phyloP scores from a whole-genome alignment of 2,113 vertebrate genomes.

The Poeciliopsis turrubarensis region DNA sequence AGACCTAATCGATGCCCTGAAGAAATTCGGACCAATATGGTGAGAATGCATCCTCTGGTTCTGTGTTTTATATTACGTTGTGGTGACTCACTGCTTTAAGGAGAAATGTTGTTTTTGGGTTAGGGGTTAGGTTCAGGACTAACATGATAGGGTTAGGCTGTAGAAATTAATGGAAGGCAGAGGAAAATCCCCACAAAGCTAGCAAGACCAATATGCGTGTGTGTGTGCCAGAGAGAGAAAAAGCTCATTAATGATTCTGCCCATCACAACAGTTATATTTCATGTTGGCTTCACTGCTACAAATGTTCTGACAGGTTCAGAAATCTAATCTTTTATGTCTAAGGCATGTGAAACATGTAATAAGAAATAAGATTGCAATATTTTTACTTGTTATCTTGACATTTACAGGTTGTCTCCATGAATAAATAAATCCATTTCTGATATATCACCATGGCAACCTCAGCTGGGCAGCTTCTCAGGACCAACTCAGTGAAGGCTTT shows the following conservation, averaged over 20 bases:
- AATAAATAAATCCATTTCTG: background rate
- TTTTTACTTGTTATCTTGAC: background rate
- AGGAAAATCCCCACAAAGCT: too few relatives aligned
- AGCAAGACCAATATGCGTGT: background rate
- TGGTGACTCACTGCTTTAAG: too few relatives aligned
- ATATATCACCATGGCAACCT: background rate
- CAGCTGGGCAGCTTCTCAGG: background rate
- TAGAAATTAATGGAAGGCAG: too few relatives aligned
- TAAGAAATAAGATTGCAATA: background rate
- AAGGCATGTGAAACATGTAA: too few relatives aligned
- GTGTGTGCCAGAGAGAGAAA: conserved; percentile 76
- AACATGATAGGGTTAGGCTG: too few relatives aligned
- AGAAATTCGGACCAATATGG: conserved; percentile 97
- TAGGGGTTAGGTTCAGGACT: too few relatives aligned
- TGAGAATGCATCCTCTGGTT: conserved; percentile 76
- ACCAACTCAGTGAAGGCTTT: background rate
- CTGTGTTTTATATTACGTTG: background rate
- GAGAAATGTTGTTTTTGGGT: too few relatives aligned
- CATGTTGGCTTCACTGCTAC: background rate
- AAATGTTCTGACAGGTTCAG: background rate
- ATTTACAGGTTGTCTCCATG: background rate
- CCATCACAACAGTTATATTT: too few relatives aligned
- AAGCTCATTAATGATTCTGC: too few relatives aligned
- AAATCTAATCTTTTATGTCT: background rate
- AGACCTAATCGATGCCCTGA: conserved; percentile 93